Evolutionary conservation across 1,140 invertebrate genomes (phyloP).

Genomic region (Prorops nasuta): DNA sequence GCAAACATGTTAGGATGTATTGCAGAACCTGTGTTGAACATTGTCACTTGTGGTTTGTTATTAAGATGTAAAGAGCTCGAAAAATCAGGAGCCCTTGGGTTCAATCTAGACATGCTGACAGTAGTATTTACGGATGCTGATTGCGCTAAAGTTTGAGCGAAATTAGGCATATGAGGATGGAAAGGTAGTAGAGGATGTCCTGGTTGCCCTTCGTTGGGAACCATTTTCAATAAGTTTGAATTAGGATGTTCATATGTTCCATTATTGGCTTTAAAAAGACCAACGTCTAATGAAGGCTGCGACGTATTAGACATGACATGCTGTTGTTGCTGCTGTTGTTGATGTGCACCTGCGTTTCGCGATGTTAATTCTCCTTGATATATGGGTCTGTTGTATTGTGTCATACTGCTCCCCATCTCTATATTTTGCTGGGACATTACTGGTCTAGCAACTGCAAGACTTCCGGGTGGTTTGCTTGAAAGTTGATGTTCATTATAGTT

Average conservation of each 20-base stretch:
- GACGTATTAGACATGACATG: conserved; percentile 38
- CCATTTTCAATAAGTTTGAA: conserved; percentile 52
- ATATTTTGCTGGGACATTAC: conserved; percentile 43
- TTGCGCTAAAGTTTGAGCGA: conserved; percentile 48
- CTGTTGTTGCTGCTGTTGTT: conserved; percentile 23
- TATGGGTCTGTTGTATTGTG: conserved; percentile 40
- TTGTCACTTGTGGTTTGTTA: conserved; percentile 52
- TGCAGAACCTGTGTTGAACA: conserved; percentile 44
- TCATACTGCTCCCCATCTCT: conserved; percentile 33
- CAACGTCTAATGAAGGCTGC: conserved; percentile 34
- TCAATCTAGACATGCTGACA: conserved; percentile 72
- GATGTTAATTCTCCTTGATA: conserved; percentile 40
- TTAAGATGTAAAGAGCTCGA: conserved; percentile 57
- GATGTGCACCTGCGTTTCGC: conserved; percentile 20
- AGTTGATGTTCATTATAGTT: conserved; percentile 38
- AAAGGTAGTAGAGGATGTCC: conserved; percentile 42
- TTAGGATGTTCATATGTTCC: conserved; percentile 49
- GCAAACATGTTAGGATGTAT: conserved; percentile 49
- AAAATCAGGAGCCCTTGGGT: conserved; percentile 86
- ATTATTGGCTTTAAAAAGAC: conserved; percentile 32
- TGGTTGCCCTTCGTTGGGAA: conserved; percentile 42
- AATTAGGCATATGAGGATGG: conserved; percentile 52
- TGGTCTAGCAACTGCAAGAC: conserved; percentile 44
- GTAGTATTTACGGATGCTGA: conserved; percentile 50
- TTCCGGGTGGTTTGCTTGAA: conserved; percentile 43